These are phyloP conservation scores for Lysiphlebus fabarum DNA, from an alignment of 1,140 invertebrate species.

Conservation along the genomic window DNA sequence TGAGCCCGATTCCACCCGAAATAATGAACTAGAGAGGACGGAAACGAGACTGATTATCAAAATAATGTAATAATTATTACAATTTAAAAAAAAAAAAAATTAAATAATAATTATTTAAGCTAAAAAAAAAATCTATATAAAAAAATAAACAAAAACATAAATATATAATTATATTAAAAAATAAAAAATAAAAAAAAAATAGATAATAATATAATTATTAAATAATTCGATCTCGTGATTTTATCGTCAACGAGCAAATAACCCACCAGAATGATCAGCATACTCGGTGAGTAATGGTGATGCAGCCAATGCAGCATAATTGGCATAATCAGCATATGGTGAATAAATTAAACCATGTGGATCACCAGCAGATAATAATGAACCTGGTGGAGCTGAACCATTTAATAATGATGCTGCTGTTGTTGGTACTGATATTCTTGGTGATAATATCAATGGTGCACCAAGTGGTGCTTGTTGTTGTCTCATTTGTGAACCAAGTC, in stretches of 20 bases:
- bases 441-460: slow-evolving; percentile 83
- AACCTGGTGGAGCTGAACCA: slow-evolving; percentile 69
- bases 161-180: slow-evolving; percentile 17
- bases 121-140: slow-evolving; percentile 42
- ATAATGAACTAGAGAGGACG: too few relatives aligned
- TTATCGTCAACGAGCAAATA: slow-evolving; percentile 72
- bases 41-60: too few relatives aligned
- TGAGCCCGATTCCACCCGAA: too few relatives aligned
- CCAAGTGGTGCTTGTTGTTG: slow-evolving; percentile 69
- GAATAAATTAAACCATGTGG: slow-evolving; percentile 65
- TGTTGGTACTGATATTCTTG: slow-evolving; percentile 78
- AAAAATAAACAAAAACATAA: slow-evolving; percentile 32
- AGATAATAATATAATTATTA: slow-evolving; percentile 17
- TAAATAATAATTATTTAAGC: background rate
- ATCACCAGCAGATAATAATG: slow-evolving; percentile 60
- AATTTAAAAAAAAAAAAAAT: slow-evolving; percentile 4
- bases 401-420: slow-evolving; percentile 70
- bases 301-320: slow-evolving; percentile 79
- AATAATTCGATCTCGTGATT: slow-evolving; percentile 28
- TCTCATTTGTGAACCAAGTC: slow-evolving; percentile 63
- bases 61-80: too few relatives aligned
- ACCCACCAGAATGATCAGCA: slow-evolving; percentile 92
- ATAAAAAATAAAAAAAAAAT: slow-evolving; percentile 21
- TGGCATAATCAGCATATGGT: slow-evolving; percentile 83
- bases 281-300: slow-evolving; percentile 83